Conservation (phyloP, 2,888 invertebrate genomes). For the Limenitis arthemis region DNA sequence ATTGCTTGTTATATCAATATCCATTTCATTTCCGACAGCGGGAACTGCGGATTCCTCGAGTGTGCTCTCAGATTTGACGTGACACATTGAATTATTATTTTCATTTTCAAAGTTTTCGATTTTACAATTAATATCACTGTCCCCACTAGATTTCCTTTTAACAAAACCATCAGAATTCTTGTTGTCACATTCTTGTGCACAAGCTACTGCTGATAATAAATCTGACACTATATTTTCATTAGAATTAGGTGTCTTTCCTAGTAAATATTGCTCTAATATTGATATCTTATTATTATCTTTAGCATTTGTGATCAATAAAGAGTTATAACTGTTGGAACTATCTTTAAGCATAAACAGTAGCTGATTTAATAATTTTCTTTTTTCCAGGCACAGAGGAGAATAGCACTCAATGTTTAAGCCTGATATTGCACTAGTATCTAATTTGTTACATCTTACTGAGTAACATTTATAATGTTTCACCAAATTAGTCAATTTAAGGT, state of each 20-base stretch:
- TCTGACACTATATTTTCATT: constrained; percentile 74
- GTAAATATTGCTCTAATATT: constrained; percentile 79
- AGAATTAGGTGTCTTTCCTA: constrained; percentile 65
- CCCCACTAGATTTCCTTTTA: constrained; percentile 54
- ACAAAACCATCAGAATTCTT: constrained; percentile 63
- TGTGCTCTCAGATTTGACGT: constrained; percentile 68
- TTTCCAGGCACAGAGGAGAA: constrained; percentile 85
- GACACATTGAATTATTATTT: constrained; percentile 30
- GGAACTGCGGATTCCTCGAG: constrained; percentile 67
- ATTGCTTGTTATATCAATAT: constrained; percentile 59
- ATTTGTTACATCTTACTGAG: constrained; percentile 76
- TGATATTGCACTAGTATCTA: constrained; percentile 65
- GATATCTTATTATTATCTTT: constrained; percentile 73
- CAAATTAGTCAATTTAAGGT: constrained; percentile 77
- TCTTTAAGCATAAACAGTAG: constrained; percentile 75
- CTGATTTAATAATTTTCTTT: constrained; percentile 79
- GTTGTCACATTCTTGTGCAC: constrained; percentile 74
- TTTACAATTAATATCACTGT: constrained; percentile 46
- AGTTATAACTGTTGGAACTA: constrained; percentile 62
- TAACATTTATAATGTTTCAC: constrained; percentile 84
- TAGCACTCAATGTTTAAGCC: constrained; percentile 76
- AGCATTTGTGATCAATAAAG: constrained; percentile 50
- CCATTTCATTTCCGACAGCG: constrained; percentile 67
- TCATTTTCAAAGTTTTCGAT: constrained; percentile 43
- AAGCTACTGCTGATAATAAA: constrained; percentile 72